Percentiles rank a stretch among this genome's conserved stretches.
phyloP scores from a whole-genome alignment of 1,140 invertebrate genomes.

The Dryas iulia region DNA sequence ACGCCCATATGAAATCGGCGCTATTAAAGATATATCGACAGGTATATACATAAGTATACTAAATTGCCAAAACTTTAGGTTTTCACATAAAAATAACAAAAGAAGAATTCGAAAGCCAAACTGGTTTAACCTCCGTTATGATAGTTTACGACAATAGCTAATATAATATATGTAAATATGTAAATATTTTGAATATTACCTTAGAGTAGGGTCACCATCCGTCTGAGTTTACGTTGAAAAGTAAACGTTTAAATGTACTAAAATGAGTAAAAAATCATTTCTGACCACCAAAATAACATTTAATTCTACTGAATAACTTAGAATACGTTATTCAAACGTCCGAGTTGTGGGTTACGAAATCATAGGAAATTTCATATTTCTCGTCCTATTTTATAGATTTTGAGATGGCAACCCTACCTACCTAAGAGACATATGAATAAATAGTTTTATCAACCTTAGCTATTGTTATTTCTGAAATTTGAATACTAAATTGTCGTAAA shows the following conservation, averaged over 20 bases:
- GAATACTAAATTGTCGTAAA: neutral
- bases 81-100: slow-evolving; percentile 17
- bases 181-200: neutral
- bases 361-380: too few species aligned
- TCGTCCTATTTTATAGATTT: too few species aligned
- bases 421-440: too few species aligned
- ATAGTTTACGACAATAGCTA: neutral
- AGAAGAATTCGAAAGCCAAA: slow-evolving; percentile 20
- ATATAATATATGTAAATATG: neutral
- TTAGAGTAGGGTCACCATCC: too few species aligned
- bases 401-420: too few species aligned
- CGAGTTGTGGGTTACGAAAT: too few species aligned
- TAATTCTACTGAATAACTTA: too few species aligned
- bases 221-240: too few species aligned
- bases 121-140: slow-evolving; percentile 4
- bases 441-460: neutral
- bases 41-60: neutral
- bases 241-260: too few species aligned
- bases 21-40: slow-evolving; percentile 2
- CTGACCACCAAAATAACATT: too few species aligned
- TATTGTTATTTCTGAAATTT: neutral
- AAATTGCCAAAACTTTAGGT: neutral
- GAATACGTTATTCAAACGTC: too few species aligned
- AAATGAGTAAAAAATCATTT: too few species aligned
- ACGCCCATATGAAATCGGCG: slow-evolving; percentile 7